Evolutionary conservation across 2,113 vertebrate species (phyloP), one percentile per base, ranked within the genome.

Genomic region (Mus spicilegus): DNA sequence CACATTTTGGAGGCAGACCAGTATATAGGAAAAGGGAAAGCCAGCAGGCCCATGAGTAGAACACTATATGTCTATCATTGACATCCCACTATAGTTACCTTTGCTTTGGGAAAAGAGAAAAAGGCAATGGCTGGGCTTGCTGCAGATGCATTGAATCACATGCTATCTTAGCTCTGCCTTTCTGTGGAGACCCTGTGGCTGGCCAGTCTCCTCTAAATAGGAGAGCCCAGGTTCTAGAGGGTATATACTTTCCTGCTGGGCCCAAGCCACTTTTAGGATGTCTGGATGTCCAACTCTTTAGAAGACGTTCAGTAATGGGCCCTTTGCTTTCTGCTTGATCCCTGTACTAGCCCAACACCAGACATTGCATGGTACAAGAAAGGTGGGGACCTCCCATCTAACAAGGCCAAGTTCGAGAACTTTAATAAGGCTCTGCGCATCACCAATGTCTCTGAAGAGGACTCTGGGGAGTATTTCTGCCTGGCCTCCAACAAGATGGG

Each of bases 351-450:
- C 49, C 99, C 99, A 20, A 99, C 99, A 0, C 99, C 99, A 17
- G 98, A 98, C 92, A 99, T 99, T 78, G 99, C 99, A 33, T 99
- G 99, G 99, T 99, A 99, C 97, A 99, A 99, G 98, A 99, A 99
- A 96, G 99, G 99, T 0, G 99, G 99, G 0, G 99, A 99, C 36
- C 98, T 99, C 49, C 99, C 99, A 0, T 98, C 90, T 4, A 97
- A 96, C 65, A 99, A 99, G 96, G 99, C 99, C 93, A 99, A 99
- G 96, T 97, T 99, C 91, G 99, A 99, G 91, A 99, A 99, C 96
- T 99, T 99, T 90, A 99, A 99, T 98, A 99, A 99, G 97, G 99
- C 99, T 0, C 98, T 99, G 94, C 99, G 98, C 2, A 99, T 99
- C 75, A 96, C 98, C 93, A 99, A 98, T 0, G 99, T 99, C 89